phyloP scores from a whole-genome alignment of 2,888 invertebrate species.

The Mamestra brassicae region DNA sequence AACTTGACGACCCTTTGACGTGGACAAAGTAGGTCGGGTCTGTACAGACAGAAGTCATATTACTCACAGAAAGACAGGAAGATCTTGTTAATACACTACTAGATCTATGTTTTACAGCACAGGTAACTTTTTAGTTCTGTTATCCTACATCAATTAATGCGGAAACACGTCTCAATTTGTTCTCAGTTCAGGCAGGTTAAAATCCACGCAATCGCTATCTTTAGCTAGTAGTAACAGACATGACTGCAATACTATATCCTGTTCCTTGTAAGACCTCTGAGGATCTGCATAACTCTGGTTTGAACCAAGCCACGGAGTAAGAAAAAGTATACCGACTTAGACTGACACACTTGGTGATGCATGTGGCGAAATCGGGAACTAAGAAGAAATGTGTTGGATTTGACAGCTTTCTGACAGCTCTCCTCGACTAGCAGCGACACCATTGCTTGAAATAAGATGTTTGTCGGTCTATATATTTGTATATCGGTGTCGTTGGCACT shows the following conservation, averaged over 20 bases:
- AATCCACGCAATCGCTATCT: not conserved
- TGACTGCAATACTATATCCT: conserved; percentile 3
- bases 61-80: not conserved
- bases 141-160: conserved; percentile 23
- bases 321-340: conserved; percentile 3
- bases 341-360: not conserved
- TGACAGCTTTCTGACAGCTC: conserved; percentile 1
- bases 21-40: conserved; percentile 21
- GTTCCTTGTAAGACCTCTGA: conserved; percentile 10
- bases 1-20: conserved; percentile 43
- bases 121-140: not conserved
- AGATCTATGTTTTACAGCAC: conserved; percentile 11
- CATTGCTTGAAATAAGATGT: not conserved
- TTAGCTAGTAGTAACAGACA: not conserved
- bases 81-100: conserved; percentile 6
- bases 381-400: not conserved
- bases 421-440: not conserved
- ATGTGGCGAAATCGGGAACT: conserved; percentile 15
- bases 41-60: not conserved
- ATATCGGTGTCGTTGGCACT: conserved; percentile 64
- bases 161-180: conserved; percentile 6
- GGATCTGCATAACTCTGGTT: conserved; percentile 58
- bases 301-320: conserved; percentile 47
- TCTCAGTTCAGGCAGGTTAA: not conserved
- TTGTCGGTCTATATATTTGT: conserved; percentile 25